Percentiles rank a stretch among this genome's conserved stretches.
These are phyloP conservation scores for Phrixothrix hirtus DNA, from an alignment of 2,888 invertebrate species.

Conservation along the genomic window DNA sequence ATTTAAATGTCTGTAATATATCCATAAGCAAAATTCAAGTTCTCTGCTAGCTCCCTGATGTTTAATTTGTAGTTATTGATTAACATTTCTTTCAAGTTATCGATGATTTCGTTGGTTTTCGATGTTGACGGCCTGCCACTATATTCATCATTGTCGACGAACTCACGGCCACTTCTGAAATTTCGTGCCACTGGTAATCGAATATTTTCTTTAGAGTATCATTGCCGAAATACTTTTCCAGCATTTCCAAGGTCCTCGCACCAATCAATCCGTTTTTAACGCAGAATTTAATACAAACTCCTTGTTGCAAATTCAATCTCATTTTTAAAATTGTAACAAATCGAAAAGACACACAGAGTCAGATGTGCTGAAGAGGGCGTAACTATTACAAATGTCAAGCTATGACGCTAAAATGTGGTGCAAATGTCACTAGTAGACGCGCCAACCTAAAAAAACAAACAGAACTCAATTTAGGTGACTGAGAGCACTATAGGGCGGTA, in stretches of 20 bases:
- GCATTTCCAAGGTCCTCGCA: neutral
- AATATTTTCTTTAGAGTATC: neutral
- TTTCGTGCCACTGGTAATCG: neutral
- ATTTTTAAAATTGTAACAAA: neutral
- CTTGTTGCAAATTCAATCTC: neutral
- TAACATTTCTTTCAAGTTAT: no score
- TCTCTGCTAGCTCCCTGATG: neutral
- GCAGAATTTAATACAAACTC: neutral
- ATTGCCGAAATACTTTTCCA: neutral
- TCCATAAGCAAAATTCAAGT: neutral
- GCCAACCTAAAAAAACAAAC: no score
- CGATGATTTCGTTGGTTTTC: no score
- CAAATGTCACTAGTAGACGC: no score
- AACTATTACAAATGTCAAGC: no score
- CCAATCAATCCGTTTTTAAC: neutral
- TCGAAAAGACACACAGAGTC: no score
- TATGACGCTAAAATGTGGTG: no score
- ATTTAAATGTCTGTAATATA: neutral
- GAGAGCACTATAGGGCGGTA: no score
- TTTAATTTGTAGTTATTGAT: no score
- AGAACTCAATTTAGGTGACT: no score
- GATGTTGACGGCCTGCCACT: neutral
- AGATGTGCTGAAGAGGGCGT: no score
- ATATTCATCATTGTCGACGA: neutral
- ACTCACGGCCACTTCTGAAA: neutral